Evolutionary conservation across 2,888 invertebrate genomes (phyloP).

Genomic region (Isoperla grammatica): DNA sequence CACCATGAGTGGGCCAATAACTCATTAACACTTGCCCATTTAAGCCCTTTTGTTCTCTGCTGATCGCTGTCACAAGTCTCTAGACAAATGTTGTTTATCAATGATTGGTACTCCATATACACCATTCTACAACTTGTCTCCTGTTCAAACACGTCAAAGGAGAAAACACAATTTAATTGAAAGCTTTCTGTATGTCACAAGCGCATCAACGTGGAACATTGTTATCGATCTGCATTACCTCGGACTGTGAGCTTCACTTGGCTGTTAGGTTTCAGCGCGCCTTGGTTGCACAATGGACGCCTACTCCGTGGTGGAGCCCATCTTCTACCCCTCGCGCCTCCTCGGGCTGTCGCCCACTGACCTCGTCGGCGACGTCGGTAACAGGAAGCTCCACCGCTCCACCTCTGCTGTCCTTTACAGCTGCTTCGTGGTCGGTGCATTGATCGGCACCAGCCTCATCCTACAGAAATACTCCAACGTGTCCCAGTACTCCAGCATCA

Average conservation of each 20-base stretch:
- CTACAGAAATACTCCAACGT: background rate
- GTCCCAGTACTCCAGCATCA: background rate
- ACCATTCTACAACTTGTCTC: too few relatives aligned
- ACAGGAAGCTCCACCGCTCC: background rate
- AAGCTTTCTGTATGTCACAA: too few relatives aligned
- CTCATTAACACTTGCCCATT: too few relatives aligned
- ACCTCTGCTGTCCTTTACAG: background rate
- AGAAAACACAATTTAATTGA: slow-evolving; percentile 1
- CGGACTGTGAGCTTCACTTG: too few relatives aligned
- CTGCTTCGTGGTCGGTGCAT: background rate
- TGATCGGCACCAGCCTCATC: background rate
- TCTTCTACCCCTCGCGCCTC: background rate
- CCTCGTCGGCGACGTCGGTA: background rate
- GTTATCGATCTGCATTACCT: too few relatives aligned
- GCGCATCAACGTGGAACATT: too few relatives aligned
- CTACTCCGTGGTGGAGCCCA: slow-evolving; percentile 1
- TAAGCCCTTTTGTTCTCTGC: too few relatives aligned
- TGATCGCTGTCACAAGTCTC: too few relatives aligned
- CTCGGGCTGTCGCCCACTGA: background rate
- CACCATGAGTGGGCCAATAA: too few relatives aligned
- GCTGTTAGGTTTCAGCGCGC: too few relatives aligned
- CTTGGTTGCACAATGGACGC: slow-evolving; percentile 3
- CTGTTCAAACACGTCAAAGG: background rate
- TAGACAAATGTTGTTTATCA: too few relatives aligned
- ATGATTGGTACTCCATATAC: too few relatives aligned